Evolutionary conservation across 2,797 vertebrate species (phyloP).

Genomic region (Pipistrellus pygmaeus): DNA sequence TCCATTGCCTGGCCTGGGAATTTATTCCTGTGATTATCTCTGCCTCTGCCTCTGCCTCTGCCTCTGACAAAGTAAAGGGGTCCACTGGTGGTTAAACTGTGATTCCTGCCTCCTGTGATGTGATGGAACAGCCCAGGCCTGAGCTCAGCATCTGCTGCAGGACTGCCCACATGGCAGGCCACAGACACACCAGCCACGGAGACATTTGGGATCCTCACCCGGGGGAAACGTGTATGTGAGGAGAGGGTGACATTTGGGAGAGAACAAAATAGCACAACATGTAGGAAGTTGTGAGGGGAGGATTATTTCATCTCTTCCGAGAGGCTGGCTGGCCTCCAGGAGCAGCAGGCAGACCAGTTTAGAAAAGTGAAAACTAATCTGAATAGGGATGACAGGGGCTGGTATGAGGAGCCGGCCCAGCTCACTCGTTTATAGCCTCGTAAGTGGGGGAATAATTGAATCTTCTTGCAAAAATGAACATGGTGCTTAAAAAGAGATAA

Average conservation of each 20-base stretch:
- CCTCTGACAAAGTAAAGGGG: background rate
- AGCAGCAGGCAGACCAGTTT: slow-evolving; percentile 65
- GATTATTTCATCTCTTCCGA: slow-evolving; percentile 73
- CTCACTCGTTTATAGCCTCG: slow-evolving; percentile 62
- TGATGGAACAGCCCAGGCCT: too few species aligned
- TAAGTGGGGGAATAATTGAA: slow-evolving; percentile 44
- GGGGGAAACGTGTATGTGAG: slow-evolving; percentile 15
- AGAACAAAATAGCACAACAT: slow-evolving; percentile 76
- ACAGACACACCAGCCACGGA: background rate
- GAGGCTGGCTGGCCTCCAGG: slow-evolving; percentile 63
- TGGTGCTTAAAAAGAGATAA: slow-evolving; percentile 50
- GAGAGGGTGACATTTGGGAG: slow-evolving; percentile 72
- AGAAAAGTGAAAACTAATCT: slow-evolving; percentile 52
- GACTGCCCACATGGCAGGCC: background rate
- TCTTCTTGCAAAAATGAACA: slow-evolving; percentile 70
- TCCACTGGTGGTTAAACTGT: rapidly evolving
- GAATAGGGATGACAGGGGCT: slow-evolving; percentile 55
- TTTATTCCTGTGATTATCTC: rapidly evolving
- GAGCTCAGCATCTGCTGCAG: background rate
- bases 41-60: too few species aligned
- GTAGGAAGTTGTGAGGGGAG: slow-evolving; percentile 68
- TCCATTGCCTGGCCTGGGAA: background rate
- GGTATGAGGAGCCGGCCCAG: slow-evolving; percentile 29
- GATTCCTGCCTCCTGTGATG: too few species aligned
- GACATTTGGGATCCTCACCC: background rate